Percentiles rank a stretch among this genome's conserved stretches.
Conservation (phyloP, 1,140 invertebrate species). For the Archegozetes longisetosus region DNA sequence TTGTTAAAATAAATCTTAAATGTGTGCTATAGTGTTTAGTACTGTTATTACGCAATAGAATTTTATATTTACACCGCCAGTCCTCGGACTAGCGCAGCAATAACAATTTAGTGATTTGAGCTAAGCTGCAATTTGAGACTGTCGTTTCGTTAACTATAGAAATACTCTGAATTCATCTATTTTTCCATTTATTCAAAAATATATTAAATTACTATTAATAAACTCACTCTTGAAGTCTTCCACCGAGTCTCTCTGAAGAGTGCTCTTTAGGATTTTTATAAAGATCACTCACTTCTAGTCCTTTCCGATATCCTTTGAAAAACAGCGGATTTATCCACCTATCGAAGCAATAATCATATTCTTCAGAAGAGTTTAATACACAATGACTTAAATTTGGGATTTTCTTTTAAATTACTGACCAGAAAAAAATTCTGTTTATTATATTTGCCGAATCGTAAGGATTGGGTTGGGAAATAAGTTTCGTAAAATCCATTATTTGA, state of each 20-base stretch:
- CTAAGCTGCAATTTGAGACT: no score
- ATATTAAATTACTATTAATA: no score
- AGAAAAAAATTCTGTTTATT: slow-evolving; percentile 10
- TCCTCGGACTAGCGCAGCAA: no score
- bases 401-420: slow-evolving; percentile 3
- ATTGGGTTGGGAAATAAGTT: slow-evolving; percentile 3
- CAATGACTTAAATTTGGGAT: no score
- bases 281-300: slow-evolving; percentile 49
- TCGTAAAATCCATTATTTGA: slow-evolving; percentile 6
- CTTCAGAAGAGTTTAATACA: no score
- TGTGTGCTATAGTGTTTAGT: no score
- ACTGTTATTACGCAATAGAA: no score
- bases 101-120: no score
- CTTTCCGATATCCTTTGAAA: slow-evolving; percentile 26
- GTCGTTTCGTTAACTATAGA: no score
- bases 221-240: slow-evolving; percentile 38
- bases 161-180: background rate
- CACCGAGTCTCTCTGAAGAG: slow-evolving; percentile 36
- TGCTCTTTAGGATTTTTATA: slow-evolving; percentile 47
- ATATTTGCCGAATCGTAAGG: slow-evolving; percentile 12
- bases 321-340: slow-evolving; percentile 17
- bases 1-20: no score
- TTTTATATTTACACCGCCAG: no score
- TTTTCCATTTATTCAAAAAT: background rate
- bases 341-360: no score